Evolutionary conservation across 2,797 vertebrate species (phyloP).

Genomic region (Thunnus albacares): DNA sequence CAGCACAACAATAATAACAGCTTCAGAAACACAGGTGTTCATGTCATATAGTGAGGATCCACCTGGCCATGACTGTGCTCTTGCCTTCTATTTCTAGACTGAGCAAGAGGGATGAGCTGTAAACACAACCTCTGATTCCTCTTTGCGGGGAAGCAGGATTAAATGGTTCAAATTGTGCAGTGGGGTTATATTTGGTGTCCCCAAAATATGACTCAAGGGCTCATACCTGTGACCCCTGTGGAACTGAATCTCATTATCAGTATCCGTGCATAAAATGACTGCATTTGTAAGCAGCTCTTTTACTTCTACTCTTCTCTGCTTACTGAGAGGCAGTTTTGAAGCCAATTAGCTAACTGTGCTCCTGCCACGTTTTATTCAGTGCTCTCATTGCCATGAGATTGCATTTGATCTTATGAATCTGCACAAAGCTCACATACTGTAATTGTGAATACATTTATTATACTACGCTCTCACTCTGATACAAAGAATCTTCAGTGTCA

Average conservation of each 20-base stretch:
- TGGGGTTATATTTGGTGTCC: constrained; percentile 9
- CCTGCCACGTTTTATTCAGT: not conserved
- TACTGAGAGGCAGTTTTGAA: not conserved
- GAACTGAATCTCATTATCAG: constrained; percentile 20
- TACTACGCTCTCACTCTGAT: not conserved
- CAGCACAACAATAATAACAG: constrained; percentile 18
- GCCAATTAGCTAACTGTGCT: not conserved
- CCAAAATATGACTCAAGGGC: constrained; percentile 7
- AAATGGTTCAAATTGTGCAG: not conserved
- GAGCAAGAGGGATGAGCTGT: constrained; percentile 17
- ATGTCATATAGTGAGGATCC: not conserved
- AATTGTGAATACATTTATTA: not conserved
- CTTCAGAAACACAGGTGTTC: not conserved
- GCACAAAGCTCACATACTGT: not conserved
- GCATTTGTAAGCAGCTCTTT: not conserved
- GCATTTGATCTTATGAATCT: not conserved
- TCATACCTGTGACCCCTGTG: constrained; percentile 26
- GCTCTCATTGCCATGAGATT: not conserved
- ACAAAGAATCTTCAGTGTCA: not conserved
- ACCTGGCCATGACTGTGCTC: not conserved
- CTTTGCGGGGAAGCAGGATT: not conserved
- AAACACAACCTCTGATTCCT: constrained; percentile 17
- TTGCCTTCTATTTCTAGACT: constrained; percentile 11
- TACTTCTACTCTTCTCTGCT: not conserved
- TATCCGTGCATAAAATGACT: constrained; percentile 22